A percentile compares a stretch with the other conserved stretches of the same genome.
phyloP scores from a whole-genome alignment of 2,113 vertebrate genomes.

The Pteruthius melanotis region DNA sequence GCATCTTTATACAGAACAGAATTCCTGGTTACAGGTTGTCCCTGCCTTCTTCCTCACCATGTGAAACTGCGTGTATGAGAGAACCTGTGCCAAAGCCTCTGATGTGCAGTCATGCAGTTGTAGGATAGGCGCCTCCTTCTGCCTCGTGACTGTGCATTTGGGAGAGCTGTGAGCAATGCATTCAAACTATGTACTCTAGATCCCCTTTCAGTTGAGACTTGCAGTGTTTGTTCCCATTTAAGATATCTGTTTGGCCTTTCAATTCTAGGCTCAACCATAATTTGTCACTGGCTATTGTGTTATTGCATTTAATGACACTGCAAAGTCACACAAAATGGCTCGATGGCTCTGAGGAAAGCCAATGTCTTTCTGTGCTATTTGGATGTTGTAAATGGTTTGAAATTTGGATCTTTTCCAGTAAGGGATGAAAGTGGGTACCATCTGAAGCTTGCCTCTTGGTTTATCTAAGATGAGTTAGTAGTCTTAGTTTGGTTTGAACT shows the following conservation, averaged over 20 bases:
- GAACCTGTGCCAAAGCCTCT: neutral
- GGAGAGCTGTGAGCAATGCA: neutral
- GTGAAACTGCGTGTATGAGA: neutral
- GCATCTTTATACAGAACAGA: neutral
- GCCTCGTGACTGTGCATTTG: rapidly evolving
- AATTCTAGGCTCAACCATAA: neutral
- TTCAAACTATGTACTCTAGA: neutral
- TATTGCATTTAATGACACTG: neutral
- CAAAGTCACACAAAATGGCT: neutral
- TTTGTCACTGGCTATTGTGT: neutral
- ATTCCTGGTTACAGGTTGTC: neutral
- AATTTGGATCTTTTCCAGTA: neutral
- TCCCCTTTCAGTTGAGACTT: neutral
- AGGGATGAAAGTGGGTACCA: neutral
- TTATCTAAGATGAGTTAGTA: neutral
- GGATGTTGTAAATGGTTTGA: neutral
- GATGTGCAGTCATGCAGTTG: neutral
- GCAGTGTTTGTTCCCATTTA: neutral
- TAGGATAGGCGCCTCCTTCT: neutral
- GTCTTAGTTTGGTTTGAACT: neutral
- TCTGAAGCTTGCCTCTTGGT: neutral
- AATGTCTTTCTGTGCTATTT: neutral
- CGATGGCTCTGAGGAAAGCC: neutral
- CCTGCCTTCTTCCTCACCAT: neutral
- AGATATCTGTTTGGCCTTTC: neutral